Evolutionary conservation across 2,888 invertebrate species (phyloP).

Genomic region (Andrena trimmerana): DNA sequence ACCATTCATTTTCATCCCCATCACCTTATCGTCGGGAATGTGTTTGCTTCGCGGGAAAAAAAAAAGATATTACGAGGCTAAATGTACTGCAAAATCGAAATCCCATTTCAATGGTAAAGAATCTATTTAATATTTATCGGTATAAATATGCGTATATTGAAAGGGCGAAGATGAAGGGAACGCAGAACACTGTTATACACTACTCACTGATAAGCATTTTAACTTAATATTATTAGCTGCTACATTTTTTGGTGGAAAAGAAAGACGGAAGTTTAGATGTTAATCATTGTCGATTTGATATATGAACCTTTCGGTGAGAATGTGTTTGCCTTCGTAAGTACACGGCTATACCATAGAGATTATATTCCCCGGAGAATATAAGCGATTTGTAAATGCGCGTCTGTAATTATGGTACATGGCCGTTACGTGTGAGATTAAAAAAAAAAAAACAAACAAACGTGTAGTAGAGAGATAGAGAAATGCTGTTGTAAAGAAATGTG

Average conservation of each 20-base stretch:
- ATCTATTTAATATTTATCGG: constrained; percentile 48
- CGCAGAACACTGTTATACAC: constrained; percentile 49
- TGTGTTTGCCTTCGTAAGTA: constrained; percentile 64
- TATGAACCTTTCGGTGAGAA: constrained; percentile 44
- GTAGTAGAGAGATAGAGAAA: constrained; percentile 26
- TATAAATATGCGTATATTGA: constrained; percentile 46
- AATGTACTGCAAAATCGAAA: constrained; percentile 45
- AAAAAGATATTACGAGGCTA: constrained; percentile 31
- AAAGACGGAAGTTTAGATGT: constrained; percentile 41
- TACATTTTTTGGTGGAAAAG: constrained; percentile 38
- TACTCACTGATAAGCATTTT: constrained; percentile 59
- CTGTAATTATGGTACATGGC: constrained; percentile 55
- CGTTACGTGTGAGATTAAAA: constrained; percentile 22
- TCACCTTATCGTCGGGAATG: background rate
- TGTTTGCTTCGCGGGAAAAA: constrained; percentile 26
- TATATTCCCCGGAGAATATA: constrained; percentile 43
- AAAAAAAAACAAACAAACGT: background rate
- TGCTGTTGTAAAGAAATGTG: constrained; percentile 50
- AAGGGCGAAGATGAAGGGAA: constrained; percentile 22
- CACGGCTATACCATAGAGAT: constrained; percentile 61
- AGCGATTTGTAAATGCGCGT: constrained; percentile 44
- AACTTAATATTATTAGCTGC: constrained; percentile 56
- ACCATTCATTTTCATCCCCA: constrained; percentile 13
- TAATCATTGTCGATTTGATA: constrained; percentile 58
- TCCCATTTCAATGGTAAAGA: constrained; percentile 37